These are phyloP conservation scores for Anguilla megastoma DNA, from an alignment of 2,797 vertebrate genomes.

Conservation along the genomic window DNA sequence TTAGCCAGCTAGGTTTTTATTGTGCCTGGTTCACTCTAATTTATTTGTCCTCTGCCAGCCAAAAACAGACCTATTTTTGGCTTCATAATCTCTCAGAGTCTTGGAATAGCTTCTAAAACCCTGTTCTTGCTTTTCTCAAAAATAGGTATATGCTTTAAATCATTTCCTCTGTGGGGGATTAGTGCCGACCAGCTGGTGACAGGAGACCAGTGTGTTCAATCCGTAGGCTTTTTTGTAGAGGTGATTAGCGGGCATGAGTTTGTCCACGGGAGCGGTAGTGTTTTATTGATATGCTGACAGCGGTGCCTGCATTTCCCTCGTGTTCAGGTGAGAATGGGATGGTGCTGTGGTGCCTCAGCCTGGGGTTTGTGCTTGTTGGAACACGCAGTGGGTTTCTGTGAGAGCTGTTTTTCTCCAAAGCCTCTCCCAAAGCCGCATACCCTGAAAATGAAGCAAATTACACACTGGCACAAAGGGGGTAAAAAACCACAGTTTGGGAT, in stretches of 20 bases:
- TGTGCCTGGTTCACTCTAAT: neutral
- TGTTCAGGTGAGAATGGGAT: neutral
- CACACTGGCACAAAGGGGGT: neutral
- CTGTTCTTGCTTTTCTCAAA: neutral
- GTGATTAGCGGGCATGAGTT: neutral
- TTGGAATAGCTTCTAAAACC: too few species aligned
- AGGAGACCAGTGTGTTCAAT: neutral
- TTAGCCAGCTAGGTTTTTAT: neutral
- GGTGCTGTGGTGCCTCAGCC: neutral
- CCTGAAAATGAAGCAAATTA: conserved; percentile 2
- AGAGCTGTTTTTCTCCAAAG: neutral
- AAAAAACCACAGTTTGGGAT: neutral
- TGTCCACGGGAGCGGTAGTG: neutral
- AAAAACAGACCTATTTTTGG: neutral
- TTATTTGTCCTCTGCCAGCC: neutral
- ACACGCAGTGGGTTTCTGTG: neutral
- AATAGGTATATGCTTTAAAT: neutral
- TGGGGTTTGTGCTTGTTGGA: neutral
- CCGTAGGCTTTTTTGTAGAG: neutral
- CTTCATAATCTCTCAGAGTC: too few species aligned
- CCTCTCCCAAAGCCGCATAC: neutral
- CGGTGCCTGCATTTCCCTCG: neutral
- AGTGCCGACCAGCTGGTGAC: neutral
- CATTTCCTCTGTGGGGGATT: neutral
- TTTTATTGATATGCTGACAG: neutral